Conservation (phyloP, 1,140 invertebrate genomes). For the Nixonia krombeini region DNA sequence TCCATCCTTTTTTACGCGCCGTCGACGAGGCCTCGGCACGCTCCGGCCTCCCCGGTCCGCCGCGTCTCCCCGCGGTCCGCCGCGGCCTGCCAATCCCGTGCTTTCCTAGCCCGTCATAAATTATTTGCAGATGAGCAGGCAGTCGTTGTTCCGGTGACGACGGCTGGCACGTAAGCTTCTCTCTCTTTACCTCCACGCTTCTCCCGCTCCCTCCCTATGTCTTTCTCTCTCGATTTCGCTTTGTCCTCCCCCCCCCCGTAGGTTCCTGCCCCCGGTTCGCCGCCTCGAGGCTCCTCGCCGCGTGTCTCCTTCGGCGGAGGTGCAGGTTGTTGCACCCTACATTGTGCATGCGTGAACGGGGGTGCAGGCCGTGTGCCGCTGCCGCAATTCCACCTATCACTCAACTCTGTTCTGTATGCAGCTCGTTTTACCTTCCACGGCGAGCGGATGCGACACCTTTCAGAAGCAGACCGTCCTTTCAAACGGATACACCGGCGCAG, state of each 20-base stretch:
- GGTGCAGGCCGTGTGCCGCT: conserved; percentile 8
- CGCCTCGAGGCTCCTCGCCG: conserved; percentile 13
- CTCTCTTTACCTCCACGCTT: conserved; percentile 8
- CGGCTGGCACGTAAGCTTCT: conserved; percentile 1
- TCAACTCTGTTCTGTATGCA: conserved; percentile 6
- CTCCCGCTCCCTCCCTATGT: conserved; percentile 12
- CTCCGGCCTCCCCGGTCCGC: background rate
- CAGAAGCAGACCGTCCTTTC: conserved; percentile 2
- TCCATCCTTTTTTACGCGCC: background rate
- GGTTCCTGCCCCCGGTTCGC: too few species aligned
- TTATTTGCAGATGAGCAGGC: conserved; percentile 40
- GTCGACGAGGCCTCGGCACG: too few species aligned
- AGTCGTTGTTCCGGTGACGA: background rate
- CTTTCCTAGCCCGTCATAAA: conserved; percentile 47
- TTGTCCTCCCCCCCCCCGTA: background rate
- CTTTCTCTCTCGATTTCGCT: conserved; percentile 15
- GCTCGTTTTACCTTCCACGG: conserved; percentile 9
- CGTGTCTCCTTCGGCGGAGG: conserved; percentile 10
- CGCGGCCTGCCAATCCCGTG: conserved; percentile 27
- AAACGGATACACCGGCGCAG: too few species aligned
- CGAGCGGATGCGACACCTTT: conserved; percentile 11
- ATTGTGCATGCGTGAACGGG: conserved; percentile 40
- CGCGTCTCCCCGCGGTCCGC: background rate
- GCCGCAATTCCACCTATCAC: conserved; percentile 9
- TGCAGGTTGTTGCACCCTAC: conserved; percentile 50